These are phyloP conservation scores for Syngnathus rostellatus DNA, from an alignment of 2,797 vertebrate genomes.

Conservation along the genomic window DNA sequence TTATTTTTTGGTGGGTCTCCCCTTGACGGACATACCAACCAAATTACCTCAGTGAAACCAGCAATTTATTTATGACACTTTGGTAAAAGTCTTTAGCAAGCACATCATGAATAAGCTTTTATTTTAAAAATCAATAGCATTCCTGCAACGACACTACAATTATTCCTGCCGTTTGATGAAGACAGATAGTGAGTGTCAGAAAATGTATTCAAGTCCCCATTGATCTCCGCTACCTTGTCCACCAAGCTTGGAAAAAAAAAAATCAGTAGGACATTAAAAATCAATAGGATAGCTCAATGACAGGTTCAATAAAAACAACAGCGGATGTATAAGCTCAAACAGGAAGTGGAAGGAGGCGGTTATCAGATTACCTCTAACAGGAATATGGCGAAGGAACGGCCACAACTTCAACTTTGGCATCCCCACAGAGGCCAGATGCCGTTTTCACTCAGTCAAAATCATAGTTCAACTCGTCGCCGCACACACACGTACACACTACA, in stretches of 20 bases:
- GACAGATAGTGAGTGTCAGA: neutral
- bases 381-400: neutral
- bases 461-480: neutral
- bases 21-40: no score
- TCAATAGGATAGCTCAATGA: neutral
- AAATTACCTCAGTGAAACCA: neutral
- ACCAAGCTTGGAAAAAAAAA: neutral
- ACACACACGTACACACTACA: neutral
- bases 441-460: neutral
- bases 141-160: neutral
- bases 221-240: neutral
- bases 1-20: no score
- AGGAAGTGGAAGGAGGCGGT: neutral
- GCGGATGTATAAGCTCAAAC: neutral
- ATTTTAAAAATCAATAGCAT: neutral
- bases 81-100: neutral
- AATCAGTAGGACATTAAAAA: neutral
- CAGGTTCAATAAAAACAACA: neutral
- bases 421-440: neutral
- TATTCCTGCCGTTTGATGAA: neutral
- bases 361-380: neutral
- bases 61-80: neutral
- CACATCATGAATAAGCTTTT: neutral
- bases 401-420: neutral
- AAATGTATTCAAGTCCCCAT: neutral